These are phyloP conservation scores for Syngnathus acus DNA, from an alignment of 2,797 vertebrate species.

Conservation along the genomic window DNA sequence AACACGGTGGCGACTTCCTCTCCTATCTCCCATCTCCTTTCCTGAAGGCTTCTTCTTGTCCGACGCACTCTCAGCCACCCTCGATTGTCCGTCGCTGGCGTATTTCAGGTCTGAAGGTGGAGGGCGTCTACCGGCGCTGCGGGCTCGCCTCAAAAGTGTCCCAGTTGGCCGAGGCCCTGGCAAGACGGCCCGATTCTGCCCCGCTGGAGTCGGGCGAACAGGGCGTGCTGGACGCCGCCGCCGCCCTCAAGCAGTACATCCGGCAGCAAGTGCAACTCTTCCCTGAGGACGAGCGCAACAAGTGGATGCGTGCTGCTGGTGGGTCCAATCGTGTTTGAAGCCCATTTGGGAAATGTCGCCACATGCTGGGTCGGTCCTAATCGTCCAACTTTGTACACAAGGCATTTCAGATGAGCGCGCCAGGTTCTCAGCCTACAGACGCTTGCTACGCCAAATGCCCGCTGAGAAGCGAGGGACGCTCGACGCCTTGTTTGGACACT, in stretches of 20 bases:
- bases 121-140: constrained; percentile 70
- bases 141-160: constrained; percentile 55
- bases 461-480: constrained; percentile 53
- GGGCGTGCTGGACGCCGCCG: constrained; percentile 53
- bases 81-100: no score
- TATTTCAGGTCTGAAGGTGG: constrained; percentile 64
- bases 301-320: constrained; percentile 63
- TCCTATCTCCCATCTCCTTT: background rate
- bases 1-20: constrained; percentile 41
- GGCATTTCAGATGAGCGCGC: constrained; percentile 41
- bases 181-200: constrained; percentile 39
- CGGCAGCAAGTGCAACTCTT: constrained; percentile 47
- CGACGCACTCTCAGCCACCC: no score
- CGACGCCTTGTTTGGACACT: constrained; percentile 61
- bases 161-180: constrained; percentile 55
- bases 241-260: constrained; percentile 66
- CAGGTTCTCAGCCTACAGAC: constrained; percentile 49
- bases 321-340: background rate
- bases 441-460: constrained; percentile 51
- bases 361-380: no score
- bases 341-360: no score
- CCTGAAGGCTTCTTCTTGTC: no score
- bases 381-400: constrained; percentile 23
- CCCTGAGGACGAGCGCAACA: constrained; percentile 22
- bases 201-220: constrained; percentile 55